Evolutionary conservation across 2,113 vertebrate species (phyloP).

Genomic region (Leucoraja erinaceus): DNA sequence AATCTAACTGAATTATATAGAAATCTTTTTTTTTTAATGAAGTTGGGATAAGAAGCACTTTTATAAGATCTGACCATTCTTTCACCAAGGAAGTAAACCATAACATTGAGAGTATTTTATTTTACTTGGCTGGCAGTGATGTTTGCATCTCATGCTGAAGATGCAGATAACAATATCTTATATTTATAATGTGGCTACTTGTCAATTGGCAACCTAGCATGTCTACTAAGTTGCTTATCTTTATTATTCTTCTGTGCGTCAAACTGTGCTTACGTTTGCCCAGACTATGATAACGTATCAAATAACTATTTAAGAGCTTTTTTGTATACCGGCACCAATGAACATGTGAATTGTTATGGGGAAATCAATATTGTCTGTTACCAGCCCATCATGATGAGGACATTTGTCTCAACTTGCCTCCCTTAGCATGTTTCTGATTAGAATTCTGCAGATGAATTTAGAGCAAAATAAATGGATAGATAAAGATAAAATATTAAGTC

Average conservation of each 20-base stretch:
- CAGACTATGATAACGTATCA: not conserved
- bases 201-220: not conserved
- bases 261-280: not conserved
- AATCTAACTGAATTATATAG: not conserved
- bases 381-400: not conserved
- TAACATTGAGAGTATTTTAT: not conserved
- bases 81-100: not conserved
- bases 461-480: not conserved
- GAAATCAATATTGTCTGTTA: not conserved
- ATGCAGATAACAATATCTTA: constrained; percentile 14
- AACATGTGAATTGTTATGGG: not conserved
- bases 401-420: constrained; percentile 20
- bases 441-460: not conserved
- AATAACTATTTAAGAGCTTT: constrained; percentile 12
- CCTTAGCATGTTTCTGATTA: not conserved
- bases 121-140: not conserved
- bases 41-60: not conserved
- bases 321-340: not conserved
- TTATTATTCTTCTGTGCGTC: constrained; percentile 33
- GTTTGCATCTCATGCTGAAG: not conserved
- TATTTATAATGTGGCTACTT: constrained; percentile 19
- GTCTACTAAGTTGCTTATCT: constrained; percentile 29
- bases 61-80: not conserved
- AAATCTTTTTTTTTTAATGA: not conserved
- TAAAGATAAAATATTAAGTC: not conserved